phyloP scores from a whole-genome alignment of 2,797 vertebrate genomes.

The Bradypodion pumilum region DNA sequence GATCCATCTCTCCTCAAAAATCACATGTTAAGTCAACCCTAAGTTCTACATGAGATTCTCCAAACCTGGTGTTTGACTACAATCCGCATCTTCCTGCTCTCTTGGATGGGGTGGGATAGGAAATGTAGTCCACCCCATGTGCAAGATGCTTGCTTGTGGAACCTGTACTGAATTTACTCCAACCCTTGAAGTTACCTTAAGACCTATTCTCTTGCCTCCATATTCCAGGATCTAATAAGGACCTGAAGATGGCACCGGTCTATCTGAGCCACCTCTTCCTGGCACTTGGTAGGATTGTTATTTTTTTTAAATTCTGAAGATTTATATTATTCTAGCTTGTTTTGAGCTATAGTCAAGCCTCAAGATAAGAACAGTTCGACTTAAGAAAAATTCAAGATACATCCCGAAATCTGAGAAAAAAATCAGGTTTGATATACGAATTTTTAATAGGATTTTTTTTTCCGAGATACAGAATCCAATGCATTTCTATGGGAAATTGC shows the following conservation, averaged over 20 bases:
- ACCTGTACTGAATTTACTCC: neutral
- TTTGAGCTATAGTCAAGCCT: no score
- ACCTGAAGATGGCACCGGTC: neutral
- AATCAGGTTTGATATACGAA: no score
- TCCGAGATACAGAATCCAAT: no score
- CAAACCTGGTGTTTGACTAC: neutral
- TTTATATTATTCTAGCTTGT: neutral
- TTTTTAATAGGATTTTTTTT: no score
- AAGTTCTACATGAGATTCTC: neutral
- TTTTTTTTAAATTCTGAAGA: neutral
- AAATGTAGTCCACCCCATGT: neutral
- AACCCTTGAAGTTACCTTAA: neutral
- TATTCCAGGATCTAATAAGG: constrained; percentile 1
- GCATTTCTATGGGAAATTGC: no score
- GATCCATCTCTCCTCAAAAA: neutral
- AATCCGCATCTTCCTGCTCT: neutral
- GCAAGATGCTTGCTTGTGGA: neutral
- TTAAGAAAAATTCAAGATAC: no score
- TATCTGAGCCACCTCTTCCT: constrained; percentile 4
- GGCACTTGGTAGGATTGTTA: constrained; percentile 14
- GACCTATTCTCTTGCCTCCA: neutral
- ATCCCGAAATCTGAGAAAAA: no score
- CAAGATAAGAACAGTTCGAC: no score
- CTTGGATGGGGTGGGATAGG: neutral
- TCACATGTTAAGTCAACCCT: neutral